Percentiles rank a stretch among this genome's conserved stretches.
Conservation (phyloP, 2,797 vertebrate genomes). For the Lacerta bilineata region DNA sequence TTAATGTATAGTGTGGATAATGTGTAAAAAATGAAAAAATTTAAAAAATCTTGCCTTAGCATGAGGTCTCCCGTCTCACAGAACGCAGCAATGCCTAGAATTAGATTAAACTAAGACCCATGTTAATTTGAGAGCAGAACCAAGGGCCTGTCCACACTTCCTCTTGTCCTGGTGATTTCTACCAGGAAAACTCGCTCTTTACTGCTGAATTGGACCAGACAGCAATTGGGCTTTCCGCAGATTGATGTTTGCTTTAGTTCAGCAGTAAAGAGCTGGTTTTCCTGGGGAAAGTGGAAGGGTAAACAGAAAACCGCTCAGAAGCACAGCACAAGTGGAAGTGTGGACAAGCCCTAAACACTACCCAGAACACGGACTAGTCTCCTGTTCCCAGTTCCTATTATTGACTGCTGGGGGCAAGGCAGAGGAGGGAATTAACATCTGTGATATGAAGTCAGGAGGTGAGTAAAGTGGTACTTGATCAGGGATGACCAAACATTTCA, state of each 20-base stretch:
- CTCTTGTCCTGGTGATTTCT: no score
- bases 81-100: neutral
- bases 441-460: neutral
- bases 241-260: no score
- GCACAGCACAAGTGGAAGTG: no score
- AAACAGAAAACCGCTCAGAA: no score
- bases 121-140: neutral
- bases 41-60: fast-evolving
- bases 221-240: no score
- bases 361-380: neutral
- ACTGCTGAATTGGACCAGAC: no score
- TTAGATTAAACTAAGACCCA: neutral
- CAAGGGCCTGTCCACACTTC: no score
- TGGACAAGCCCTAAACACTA: neutral
- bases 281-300: no score
- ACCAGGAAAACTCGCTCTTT: no score
- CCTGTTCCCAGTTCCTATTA: neutral
- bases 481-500: no score
- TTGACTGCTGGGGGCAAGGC: neutral
- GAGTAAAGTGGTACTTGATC: neutral
- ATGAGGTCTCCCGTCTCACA: neutral
- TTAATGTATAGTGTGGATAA: neutral
- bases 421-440: neutral
- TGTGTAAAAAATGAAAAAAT: slow-evolving; percentile 20
- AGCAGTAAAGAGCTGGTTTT: no score